Conservation (phyloP, 2,797 vertebrate species). For the Falco cherrug region DNA sequence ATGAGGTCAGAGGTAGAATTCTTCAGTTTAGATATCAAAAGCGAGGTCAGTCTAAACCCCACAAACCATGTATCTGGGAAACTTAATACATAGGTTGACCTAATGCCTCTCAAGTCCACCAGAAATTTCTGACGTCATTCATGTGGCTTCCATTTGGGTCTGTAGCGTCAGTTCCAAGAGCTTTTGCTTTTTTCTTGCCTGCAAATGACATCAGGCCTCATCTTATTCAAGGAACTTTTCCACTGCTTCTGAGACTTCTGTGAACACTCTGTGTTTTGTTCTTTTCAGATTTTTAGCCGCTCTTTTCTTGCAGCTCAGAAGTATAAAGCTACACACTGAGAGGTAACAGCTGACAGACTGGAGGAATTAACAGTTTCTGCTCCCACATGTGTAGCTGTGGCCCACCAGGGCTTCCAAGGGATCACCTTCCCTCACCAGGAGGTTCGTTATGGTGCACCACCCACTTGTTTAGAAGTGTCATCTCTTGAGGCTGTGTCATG, state of each 20-base stretch:
- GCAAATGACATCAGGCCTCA: not conserved
- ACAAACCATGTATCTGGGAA: not conserved
- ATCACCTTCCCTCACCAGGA: not conserved
- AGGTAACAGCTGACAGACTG: not conserved
- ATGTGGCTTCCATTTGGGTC: not conserved
- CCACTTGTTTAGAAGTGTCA: not conserved
- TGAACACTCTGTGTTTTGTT: not conserved
- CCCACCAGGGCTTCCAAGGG: not conserved
- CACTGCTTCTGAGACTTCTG: not conserved
- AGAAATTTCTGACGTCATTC: not conserved
- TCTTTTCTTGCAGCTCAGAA: not conserved
- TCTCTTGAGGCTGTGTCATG: not conserved
- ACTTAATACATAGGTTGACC: not conserved
- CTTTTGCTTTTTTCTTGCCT: not conserved
- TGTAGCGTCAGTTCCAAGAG: not conserved
- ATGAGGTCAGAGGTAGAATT: not conserved
- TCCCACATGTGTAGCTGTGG: not conserved
- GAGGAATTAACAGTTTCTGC: not conserved
- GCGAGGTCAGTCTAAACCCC: not conserved
- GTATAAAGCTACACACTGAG: not conserved
- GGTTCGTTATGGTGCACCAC: not conserved
- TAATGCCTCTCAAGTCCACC: not conserved
- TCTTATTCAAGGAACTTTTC: not conserved
- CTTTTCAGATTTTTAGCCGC: not conserved
- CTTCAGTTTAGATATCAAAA: not conserved